Percentiles rank a stretch among this genome's conserved stretches.
These are phyloP conservation scores for Diabrotica virgifera DNA, from an alignment of 1,140 invertebrate species.

Conservation along the genomic window DNA sequence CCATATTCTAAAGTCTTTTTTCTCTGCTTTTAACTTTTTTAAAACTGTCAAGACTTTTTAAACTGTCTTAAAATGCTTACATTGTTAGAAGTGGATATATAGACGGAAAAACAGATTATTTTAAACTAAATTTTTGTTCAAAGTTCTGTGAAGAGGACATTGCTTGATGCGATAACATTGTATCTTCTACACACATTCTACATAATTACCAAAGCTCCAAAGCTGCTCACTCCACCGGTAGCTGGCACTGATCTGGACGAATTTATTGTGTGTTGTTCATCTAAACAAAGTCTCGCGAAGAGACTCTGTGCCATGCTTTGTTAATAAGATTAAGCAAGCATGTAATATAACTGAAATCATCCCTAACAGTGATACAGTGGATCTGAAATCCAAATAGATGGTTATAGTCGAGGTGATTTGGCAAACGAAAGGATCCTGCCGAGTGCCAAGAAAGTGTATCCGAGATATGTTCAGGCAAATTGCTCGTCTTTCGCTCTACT, in stretches of 20 bases:
- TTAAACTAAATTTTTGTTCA: too few species aligned
- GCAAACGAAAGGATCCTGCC: neutral
- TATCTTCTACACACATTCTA: too few species aligned
- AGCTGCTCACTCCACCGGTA: too few species aligned
- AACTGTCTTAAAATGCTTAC: too few species aligned
- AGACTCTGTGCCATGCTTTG: neutral
- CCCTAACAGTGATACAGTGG: neutral
- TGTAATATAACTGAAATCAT: neutral
- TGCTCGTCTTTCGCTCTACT: neutral
- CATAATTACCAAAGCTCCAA: too few species aligned
- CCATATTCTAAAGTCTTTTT: too few species aligned
- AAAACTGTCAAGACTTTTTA: too few species aligned
- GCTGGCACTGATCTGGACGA: neutral
- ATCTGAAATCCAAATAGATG: neutral
- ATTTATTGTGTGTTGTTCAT: constrained; percentile 1
- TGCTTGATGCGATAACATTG: too few species aligned
- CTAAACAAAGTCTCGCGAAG: neutral
- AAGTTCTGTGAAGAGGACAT: too few species aligned
- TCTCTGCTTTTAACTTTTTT: too few species aligned
- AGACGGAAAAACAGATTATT: too few species aligned
- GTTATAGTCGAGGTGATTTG: neutral
- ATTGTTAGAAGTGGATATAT: too few species aligned
- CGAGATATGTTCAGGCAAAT: neutral
- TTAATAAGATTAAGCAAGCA: constrained; percentile 2
- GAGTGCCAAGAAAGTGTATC: neutral